phyloP scores from a whole-genome alignment of 2,888 invertebrate species.

The Chaetoderma sp. region DNA sequence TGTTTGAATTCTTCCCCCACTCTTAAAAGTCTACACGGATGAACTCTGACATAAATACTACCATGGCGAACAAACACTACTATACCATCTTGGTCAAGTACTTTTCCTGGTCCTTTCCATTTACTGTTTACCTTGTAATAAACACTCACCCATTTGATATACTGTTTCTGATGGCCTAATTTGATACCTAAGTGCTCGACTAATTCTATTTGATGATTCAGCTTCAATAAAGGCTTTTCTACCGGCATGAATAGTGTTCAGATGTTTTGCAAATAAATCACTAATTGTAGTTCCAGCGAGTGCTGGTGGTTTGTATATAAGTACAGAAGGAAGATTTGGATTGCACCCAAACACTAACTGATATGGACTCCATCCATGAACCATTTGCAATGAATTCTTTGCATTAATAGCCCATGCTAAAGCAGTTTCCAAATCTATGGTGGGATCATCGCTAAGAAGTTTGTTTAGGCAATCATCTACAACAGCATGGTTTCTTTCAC shows the following conservation, averaged over 20 bases:
- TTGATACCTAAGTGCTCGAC: slow-evolving; percentile 20
- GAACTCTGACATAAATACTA: slow-evolving; percentile 26
- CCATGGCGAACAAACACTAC: slow-evolving; percentile 32
- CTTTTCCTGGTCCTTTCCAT: slow-evolving; percentile 36
- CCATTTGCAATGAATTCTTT: slow-evolving; percentile 17
- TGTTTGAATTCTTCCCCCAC: slow-evolving; percentile 8
- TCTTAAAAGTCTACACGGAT: slow-evolving; percentile 17
- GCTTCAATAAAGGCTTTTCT: slow-evolving; percentile 24
- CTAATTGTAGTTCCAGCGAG: slow-evolving; percentile 9
- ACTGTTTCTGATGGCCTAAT: slow-evolving; percentile 13
- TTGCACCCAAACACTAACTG: slow-evolving; percentile 23
- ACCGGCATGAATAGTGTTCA: slow-evolving; percentile 29
- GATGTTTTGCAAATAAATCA: slow-evolving; percentile 28
- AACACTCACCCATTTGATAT: background rate
- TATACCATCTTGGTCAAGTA: slow-evolving; percentile 36
- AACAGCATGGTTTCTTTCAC: slow-evolving; percentile 11
- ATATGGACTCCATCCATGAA: slow-evolving; percentile 17
- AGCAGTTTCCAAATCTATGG: background rate
- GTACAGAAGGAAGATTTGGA: slow-evolving; percentile 22
- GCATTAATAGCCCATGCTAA: slow-evolving; percentile 10
- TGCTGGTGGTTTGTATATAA: slow-evolving; percentile 15
- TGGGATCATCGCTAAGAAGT: slow-evolving; percentile 3
- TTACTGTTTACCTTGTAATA: slow-evolving; percentile 20
- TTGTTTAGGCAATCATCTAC: slow-evolving; percentile 10
- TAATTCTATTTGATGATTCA: slow-evolving; percentile 25